Evolutionary conservation across 2,113 vertebrate species (phyloP), one percentile per base, ranked within the genome.

Genomic region (Poeciliopsis occidentalis): DNA sequence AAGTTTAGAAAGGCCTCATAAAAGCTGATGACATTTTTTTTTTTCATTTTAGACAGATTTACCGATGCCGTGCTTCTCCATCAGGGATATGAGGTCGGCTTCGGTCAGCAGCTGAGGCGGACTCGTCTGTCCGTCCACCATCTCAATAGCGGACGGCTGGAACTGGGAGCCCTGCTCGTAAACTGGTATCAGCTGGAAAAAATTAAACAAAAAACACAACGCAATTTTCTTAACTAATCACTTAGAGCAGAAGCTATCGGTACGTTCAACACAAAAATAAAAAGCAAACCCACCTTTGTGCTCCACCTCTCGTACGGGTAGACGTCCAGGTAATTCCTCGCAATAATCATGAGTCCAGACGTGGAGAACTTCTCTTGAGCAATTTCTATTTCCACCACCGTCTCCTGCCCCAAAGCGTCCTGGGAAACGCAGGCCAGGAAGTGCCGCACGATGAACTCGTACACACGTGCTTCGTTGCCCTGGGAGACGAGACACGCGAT

Each of bases 41-140:
- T 63, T 57, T 17, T 67, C 5, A 64, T 51, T 65, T 44, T 26
- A 54, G n/a, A 64, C 1, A 3, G 12, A 8, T 29, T 1, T 92
- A 99, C 98, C 98, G 3, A 99, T 99, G 93, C 98, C 98, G 0
- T 99, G 98, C 62, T 98, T 99, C 80, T 99, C 98, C 98, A 99
- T 99, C 82, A 99, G 95, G 0, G 98, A 92, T 63, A 99, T 99
- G 88, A 99, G 96, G 92, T 99, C 98, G 0, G 98, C 97, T 90
- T 99, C 98, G 0, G 97, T 98, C 69, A 99, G 96, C 82, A 99
- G 95, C 91, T 96, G 95, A 0, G 98, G 98, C 1, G 98, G 97
- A 82, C 95, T 97, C 69, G 98, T 99, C 92, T 99, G 96, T 79
- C 98, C 97, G 8, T 99, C 97, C 75, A 95, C 91, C 98, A 99